Base-by-base conservation (phyloP, 1,140 invertebrate genomes). In the Chymomyza costata region DNA sequence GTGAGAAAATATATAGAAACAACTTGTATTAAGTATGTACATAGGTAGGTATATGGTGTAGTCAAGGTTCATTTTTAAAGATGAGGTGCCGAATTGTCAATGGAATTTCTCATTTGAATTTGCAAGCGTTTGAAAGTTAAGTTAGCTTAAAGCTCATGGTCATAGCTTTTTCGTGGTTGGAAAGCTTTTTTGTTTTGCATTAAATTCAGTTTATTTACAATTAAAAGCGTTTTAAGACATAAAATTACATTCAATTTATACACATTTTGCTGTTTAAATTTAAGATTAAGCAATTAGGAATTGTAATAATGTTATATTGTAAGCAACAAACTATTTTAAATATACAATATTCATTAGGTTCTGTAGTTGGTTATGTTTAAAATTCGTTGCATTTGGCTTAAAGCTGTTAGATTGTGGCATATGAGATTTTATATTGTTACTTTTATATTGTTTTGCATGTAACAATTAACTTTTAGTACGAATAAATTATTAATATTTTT, bases 151-250 rank as follows among this genome's bases (percentile, higher is more conserved):
- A 57, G 32, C 30, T 48, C 8, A 25, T 44, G 5, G 5, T 1
- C 19, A 1, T 5, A 43, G 15, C 25, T 47, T 16, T 7, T 34
- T 1, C 14, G 16, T 17, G n/a, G 14, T 34, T 11, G 2, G 25
- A 21, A 46, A 16, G 18, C 15, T 25, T 32, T 14, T 7, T 10
- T 6, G 13, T 31, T 60, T 60, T 31, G n/a, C n/a, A 55, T 49
- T 60, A 44, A 17, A 31, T 63, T 49, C 17, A 55, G 65, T 25
- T 80, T 80, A 80, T 80, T 71, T 80, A 80, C 73, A 80, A 80
- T 80, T 80, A 80, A 80, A 80, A 80, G 67, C 73, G 73, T 80
- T 73, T 73, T 59, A 52, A 69, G 61, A 66, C 54, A 78, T 78
- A 57, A 62, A 76, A 58, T 61, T 78, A 78, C 55, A 60, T 54